These are phyloP conservation scores for Microplitis demolitor DNA, from an alignment of 1,140 invertebrate species.

Conservation along the genomic window DNA sequence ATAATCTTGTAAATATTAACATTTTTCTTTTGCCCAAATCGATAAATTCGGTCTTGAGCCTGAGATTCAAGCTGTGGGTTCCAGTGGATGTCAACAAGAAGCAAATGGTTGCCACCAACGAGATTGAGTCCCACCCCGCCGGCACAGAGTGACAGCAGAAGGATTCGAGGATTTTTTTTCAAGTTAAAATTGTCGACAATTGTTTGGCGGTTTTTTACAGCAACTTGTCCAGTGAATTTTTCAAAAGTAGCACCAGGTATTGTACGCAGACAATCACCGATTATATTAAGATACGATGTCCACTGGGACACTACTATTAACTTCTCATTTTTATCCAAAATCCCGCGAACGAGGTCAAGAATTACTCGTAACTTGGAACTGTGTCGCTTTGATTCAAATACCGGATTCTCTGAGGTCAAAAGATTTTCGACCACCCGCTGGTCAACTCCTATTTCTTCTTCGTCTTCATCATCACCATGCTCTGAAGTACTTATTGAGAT, in stretches of 20 bases:
- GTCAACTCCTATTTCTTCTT: slow-evolving; percentile 46
- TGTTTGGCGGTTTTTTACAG: slow-evolving; percentile 70
- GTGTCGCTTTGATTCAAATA: slow-evolving; percentile 65
- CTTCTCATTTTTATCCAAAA: slow-evolving; percentile 69
- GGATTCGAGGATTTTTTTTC: slow-evolving; percentile 60
- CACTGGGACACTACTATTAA: slow-evolving; percentile 83
- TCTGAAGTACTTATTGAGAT: slow-evolving; percentile 21
- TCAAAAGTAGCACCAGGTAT: slow-evolving; percentile 59
- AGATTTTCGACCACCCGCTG: slow-evolving; percentile 51
- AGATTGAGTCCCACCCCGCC: slow-evolving; percentile 92
- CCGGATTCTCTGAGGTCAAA: slow-evolving; percentile 70
- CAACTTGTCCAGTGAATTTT: slow-evolving; percentile 70
- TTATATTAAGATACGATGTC: slow-evolving; percentile 79
- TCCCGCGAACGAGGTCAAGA: slow-evolving; percentile 63
- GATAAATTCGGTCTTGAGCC: slow-evolving; percentile 89
- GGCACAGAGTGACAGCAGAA: slow-evolving; percentile 84
- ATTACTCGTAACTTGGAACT: slow-evolving; percentile 73
- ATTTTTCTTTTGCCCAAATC: slow-evolving; percentile 82
- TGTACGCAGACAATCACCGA: slow-evolving; percentile 67
- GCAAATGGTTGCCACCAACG: slow-evolving; percentile 86
- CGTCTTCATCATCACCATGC: slow-evolving; percentile 51
- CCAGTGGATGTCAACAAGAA: slow-evolving; percentile 92
- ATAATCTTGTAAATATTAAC: slow-evolving; percentile 86
- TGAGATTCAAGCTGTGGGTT: slow-evolving; percentile 93
- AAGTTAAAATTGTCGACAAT: slow-evolving; percentile 78